These are phyloP conservation scores for Petroica traversi DNA, from an alignment of 2,113 vertebrate species.

Conservation along the genomic window DNA sequence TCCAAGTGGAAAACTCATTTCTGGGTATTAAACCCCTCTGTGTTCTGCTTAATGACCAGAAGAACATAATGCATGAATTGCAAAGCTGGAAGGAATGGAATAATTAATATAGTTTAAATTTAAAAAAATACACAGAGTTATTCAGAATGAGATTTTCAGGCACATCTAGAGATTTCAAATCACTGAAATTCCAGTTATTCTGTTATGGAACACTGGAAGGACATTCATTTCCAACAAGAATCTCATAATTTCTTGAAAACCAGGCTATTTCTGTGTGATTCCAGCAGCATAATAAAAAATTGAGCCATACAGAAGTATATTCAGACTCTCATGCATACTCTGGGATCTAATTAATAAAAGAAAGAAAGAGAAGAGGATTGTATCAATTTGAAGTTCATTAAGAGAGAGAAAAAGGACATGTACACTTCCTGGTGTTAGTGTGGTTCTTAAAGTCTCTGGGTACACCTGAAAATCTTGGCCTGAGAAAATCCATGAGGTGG, in stretches of 20 bases:
- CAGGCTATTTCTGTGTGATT: background rate
- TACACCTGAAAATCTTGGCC: background rate
- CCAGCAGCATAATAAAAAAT: background rate
- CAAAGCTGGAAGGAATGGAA: background rate
- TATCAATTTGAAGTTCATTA: background rate
- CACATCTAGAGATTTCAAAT: background rate
- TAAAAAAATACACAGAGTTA: fast-evolving
- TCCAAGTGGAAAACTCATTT: background rate
- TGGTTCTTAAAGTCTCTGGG: background rate
- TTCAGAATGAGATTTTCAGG: background rate
- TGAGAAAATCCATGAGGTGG: background rate
- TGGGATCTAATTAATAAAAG: background rate
- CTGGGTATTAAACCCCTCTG: background rate
- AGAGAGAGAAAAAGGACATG: background rate
- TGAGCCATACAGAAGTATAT: background rate
- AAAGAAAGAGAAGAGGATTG: background rate
- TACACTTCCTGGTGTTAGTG: background rate
- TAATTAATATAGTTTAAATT: background rate
- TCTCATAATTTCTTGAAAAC: background rate
- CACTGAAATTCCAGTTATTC: background rate
- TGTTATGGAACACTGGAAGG: background rate
- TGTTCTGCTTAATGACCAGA: background rate
- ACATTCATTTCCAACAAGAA: background rate
- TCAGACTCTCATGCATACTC: background rate
- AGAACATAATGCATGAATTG: background rate